Base-by-base conservation (phyloP, 2,797 vertebrate genomes). In the Ciconia nigra region DNA sequence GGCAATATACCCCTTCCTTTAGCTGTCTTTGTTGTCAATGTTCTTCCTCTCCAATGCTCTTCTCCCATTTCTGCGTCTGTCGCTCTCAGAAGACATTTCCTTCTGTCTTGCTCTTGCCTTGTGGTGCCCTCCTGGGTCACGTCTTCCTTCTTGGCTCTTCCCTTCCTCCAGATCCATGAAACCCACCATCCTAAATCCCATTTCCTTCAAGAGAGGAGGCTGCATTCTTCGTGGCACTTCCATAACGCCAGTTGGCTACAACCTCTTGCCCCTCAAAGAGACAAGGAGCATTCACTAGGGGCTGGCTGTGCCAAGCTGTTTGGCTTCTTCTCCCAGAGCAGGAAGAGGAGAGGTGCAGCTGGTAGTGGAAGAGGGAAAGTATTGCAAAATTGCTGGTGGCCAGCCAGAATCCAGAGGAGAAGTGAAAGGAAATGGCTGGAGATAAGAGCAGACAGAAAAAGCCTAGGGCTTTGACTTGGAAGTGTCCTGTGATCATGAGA, bases 211-310 rank as follows among this genome's bases (percentile, higher is more conserved):
- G 51, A 49, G 21, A 51, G 47, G n/a, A 88, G 74, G 22, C 46
- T 54, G n/a, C 7, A 4, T 26, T 65, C 58, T 33, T 35, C 39
- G 4, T 25, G 55, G n/a, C 5, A 3, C 28, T 55, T 63, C 14
- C 16, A 13, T 54, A 58, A 26, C 4, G 1, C 8, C 46, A 35
- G 12, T 17, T 80, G 80, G 18, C 42, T 42, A 4, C 24, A 35
- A 12, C 13, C 29, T 78, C 70, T 84, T 67, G 31, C 20, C 28
- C 24, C 19, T 67, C 59, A 31, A 39, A 58, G n/a, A 61, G 10
- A 7, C 22, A 4, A 26, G n/a, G 35, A 39, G 5, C 0, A 0
- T 15, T 85, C 46, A 11, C 10, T 21, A 57, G n/a, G 37, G 49
- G 7, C 46, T 86, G 59, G 12, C 44, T 55, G 16, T 73, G 47